Percentiles rank a stretch among this genome's conserved stretches.
Evolutionary conservation across 37 sponge, comb jelly and placozoan species (phyloP).

Genomic region (Ianthella basta): DNA sequence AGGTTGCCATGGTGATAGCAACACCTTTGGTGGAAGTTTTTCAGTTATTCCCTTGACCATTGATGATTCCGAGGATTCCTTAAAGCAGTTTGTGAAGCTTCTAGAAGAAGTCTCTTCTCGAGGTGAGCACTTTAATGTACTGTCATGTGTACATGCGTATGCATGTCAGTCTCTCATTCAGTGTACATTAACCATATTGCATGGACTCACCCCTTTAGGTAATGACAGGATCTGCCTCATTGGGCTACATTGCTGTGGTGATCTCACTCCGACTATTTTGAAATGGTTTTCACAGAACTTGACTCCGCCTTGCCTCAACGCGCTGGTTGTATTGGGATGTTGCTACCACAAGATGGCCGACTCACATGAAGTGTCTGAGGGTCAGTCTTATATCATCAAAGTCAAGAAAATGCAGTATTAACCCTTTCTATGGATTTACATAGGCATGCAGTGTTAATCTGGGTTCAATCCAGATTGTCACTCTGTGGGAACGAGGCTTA

Average conservation of each 20-base stretch:
- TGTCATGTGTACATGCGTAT: no score
- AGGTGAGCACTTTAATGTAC: not conserved
- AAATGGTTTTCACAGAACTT: constrained; percentile 8
- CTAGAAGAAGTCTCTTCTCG: not conserved
- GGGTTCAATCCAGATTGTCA: no score
- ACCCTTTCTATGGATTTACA: no score
- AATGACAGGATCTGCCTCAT: constrained; percentile 54
- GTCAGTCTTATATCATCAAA: no score
- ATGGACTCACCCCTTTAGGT: not conserved
- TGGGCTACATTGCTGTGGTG: constrained; percentile 87
- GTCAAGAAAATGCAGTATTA: no score
- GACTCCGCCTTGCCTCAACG: constrained; percentile 11
- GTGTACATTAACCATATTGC: no score
- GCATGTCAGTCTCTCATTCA: no score
- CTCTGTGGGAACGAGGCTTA: no score
- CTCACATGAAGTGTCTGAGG: not conserved
- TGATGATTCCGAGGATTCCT: not conserved
- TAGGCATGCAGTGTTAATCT: no score
- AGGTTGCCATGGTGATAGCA: not conserved
- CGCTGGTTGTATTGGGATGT: constrained; percentile 69
- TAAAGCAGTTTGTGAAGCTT: not conserved
- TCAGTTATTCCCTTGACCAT: not conserved
- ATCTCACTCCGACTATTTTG: constrained; percentile 53
- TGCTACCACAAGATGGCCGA: constrained; percentile 85
- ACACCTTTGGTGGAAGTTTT: not conserved